phyloP scores from a whole-genome alignment of 2,797 vertebrate genomes.

The Sphenopsis melanotis region DNA sequence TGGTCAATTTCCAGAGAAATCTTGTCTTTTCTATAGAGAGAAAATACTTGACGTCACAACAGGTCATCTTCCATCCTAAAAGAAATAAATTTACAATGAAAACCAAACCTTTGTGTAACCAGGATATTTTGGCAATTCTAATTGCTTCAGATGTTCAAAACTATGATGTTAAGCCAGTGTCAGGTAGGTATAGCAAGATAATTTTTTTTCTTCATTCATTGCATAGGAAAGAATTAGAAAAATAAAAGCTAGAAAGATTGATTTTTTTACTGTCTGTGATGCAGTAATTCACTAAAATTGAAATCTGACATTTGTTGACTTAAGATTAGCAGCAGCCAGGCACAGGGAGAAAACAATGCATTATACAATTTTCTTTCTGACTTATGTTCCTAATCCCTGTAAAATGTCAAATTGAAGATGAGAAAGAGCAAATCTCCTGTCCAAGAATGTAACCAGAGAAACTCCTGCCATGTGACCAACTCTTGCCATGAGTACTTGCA shows the following conservation, averaged over 20 bases:
- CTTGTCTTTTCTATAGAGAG: background rate
- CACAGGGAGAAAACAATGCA: constrained; percentile 13
- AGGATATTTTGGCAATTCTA: background rate
- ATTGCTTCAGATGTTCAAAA: background rate
- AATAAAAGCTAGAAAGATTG: background rate
- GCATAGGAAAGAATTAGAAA: constrained; percentile 18
- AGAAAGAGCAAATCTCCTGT: constrained; percentile 21
- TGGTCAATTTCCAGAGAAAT: background rate
- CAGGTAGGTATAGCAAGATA: background rate
- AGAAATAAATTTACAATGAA: background rate
- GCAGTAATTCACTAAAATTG: constrained; percentile 62
- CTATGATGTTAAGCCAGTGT: background rate
- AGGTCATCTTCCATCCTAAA: background rate
- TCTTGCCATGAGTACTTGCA: background rate
- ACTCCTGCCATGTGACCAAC: background rate
- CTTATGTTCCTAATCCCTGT: constrained; percentile 34
- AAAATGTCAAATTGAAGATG: constrained; percentile 67
- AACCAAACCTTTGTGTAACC: background rate
- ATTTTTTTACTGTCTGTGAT: background rate
- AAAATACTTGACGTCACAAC: background rate
- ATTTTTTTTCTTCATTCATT: background rate
- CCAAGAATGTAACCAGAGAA: constrained; percentile 19
- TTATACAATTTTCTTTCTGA: constrained; percentile 29
- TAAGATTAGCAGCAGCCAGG: constrained; percentile 45
- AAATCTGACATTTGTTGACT: constrained; percentile 64